phyloP scores from a whole-genome alignment of 2,113 vertebrate species.

The Cyprinodon variegatus region DNA sequence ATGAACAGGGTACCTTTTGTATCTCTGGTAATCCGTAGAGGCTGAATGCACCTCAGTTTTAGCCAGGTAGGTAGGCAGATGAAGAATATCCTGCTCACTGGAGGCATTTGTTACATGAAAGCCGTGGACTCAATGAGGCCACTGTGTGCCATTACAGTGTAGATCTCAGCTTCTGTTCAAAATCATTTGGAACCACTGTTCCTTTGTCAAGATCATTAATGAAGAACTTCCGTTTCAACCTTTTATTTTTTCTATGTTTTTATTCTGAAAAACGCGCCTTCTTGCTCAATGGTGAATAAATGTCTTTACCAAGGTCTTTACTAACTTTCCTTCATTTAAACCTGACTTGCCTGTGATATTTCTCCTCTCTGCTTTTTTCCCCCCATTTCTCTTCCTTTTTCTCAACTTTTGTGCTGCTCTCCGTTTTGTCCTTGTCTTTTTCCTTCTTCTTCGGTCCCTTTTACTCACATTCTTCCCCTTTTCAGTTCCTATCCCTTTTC shows the following conservation, averaged over 20 bases:
- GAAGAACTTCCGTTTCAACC: not conserved
- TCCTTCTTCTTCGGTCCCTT: too few relatives aligned
- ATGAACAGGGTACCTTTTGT: constrained; percentile 71
- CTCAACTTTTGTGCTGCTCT: not conserved
- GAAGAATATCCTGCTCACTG: constrained; percentile 65
- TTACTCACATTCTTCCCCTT: too few relatives aligned
- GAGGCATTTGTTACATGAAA: constrained; percentile 47
- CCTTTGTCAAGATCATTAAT: not conserved
- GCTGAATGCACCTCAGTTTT: constrained; percentile 31
- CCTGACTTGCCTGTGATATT: not conserved
- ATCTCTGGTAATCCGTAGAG: constrained; percentile 60
- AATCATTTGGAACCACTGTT: not conserved
- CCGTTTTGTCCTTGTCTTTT: too few relatives aligned
- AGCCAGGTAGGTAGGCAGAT: constrained; percentile 55
- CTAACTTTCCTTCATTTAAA: too few relatives aligned
- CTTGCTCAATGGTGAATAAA: not conserved
- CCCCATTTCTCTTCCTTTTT: too few relatives aligned
- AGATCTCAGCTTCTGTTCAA: not conserved
- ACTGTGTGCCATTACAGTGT: constrained; percentile 36
- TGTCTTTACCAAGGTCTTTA: not conserved
- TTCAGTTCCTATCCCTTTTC: too few relatives aligned
- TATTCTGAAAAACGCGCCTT: not conserved
- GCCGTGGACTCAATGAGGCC: constrained; percentile 48
- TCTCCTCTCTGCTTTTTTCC: not conserved
- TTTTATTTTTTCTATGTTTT: not conserved